These are phyloP conservation scores for Euwallacea fornicatus DNA, from an alignment of 1,140 invertebrate species.

Conservation along the genomic window DNA sequence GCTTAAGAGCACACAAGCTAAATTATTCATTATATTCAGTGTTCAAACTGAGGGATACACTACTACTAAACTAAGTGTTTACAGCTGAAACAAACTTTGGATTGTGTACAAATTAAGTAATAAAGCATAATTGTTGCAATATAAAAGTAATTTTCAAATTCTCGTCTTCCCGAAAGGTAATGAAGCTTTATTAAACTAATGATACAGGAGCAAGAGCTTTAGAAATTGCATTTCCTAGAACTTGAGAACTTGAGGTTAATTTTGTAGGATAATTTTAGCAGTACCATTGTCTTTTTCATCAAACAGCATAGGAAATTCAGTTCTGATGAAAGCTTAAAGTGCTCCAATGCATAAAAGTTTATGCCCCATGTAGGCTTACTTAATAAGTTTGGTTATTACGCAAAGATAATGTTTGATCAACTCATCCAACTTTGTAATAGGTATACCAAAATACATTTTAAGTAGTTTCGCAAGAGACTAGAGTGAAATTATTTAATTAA, in stretches of 20 bases:
- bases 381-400: slow-evolving; percentile 10
- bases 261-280: too few relatives aligned
- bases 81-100: not conserved
- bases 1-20: not conserved
- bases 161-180: not conserved
- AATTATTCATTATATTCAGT: slow-evolving; percentile 1
- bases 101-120: slow-evolving; percentile 17
- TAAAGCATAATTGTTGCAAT: slow-evolving; percentile 14
- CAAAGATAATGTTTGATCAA: slow-evolving; percentile 16
- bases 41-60: not conserved
- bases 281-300: not conserved
- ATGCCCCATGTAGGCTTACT: slow-evolving; percentile 10
- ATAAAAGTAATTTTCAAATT: slow-evolving; percentile 9
- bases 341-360: slow-evolving; percentile 9
- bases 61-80: not conserved
- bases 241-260: too few relatives aligned
- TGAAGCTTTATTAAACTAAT: slow-evolving; percentile 10
- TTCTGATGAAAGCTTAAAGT: not conserved
- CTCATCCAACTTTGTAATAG: slow-evolving; percentile 12
- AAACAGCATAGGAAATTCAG: slow-evolving; percentile 11
- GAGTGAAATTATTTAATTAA: too few relatives aligned
- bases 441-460: not conserved
- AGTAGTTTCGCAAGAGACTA: not conserved
- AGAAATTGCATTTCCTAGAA: not conserved
- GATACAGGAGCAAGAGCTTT: not conserved